Evolutionary conservation across 2,113 vertebrate genomes (phyloP), one percentile per base, ranked within the genome.

Genomic region (Apaloderma vittatum): DNA sequence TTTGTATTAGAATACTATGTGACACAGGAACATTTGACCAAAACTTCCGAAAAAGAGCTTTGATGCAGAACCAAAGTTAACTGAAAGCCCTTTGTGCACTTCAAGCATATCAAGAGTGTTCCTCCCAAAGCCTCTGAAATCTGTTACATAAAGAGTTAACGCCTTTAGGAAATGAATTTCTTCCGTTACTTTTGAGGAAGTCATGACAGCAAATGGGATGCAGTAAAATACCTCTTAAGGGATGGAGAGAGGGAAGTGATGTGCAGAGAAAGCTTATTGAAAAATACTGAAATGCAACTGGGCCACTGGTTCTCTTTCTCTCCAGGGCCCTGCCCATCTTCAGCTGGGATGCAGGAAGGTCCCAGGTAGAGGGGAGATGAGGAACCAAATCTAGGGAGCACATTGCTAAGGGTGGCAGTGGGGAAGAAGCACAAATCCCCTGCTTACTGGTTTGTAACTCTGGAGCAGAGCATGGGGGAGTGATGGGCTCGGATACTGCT

Each of bases 401-500:
- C 5, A 4, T 6, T 61, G 45, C 29, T 78, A 23, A 11, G 46
- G 11, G 19, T 34, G 55, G 32, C 32, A 65, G 1, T 40, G 17
- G 30, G 17, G 80, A 79, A 68, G 62, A 57, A 78, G 9, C 11
- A 67, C 20, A 32, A 20, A 30, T 40, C 10, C 59, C 3, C 26
- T 54, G 1, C 23, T 66, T 49, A 12, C 5, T 51, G 3, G 1
- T 43, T 23, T 4, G 0, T 49, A 37, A 22, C 23, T 36, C 4
- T 71, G 32, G 48, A 13, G 46, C 27, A 72, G 58, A 62, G 45
- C 15, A 21, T 1, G 2, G 9, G 37, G 32, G 30, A 75, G 11
- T 12, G 32, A 22, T 67, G 26, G 12, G 32, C 34, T 76, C 6
- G 0, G 2, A 20, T 36, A 22, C 27, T 23, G 27, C 15, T 76